phyloP scores from a whole-genome alignment of 2,113 vertebrate genomes.

The Oceanites oceanicus region DNA sequence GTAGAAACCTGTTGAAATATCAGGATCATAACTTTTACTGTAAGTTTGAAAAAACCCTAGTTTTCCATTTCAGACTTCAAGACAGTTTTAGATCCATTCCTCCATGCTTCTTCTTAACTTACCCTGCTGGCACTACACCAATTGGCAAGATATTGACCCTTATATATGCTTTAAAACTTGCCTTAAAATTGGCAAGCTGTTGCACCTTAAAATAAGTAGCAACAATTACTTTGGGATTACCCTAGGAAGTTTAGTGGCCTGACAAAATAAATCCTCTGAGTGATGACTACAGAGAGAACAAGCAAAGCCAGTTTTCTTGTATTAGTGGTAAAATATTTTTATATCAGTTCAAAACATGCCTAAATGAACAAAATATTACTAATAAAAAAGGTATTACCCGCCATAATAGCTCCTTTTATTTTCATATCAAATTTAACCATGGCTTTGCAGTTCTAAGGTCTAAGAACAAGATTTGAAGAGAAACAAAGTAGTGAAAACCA shows the following conservation, averaged over 20 bases:
- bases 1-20: not conserved
- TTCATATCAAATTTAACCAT: not conserved
- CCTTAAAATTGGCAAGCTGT: not conserved
- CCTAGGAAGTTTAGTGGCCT: not conserved
- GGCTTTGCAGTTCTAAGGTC: not conserved
- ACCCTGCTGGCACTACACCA: not conserved
- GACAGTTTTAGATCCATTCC: not conserved
- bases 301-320: not conserved
- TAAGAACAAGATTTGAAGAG: not conserved
- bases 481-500: not conserved
- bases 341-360: not conserved
- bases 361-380: not conserved
- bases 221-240: not conserved
- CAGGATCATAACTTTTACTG: not conserved
- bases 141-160: not conserved
- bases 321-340: not conserved
- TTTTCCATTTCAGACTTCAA: not conserved
- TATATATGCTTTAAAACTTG: not conserved
- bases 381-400: accelerated
- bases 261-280: not conserved
- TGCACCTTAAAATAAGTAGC: not conserved
- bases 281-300: not conserved
- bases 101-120: not conserved
- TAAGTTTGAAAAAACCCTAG: not conserved
- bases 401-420: accelerated